Base-by-base conservation (phyloP, 1,140 invertebrate species). In the Drosophila dunni region DNA sequence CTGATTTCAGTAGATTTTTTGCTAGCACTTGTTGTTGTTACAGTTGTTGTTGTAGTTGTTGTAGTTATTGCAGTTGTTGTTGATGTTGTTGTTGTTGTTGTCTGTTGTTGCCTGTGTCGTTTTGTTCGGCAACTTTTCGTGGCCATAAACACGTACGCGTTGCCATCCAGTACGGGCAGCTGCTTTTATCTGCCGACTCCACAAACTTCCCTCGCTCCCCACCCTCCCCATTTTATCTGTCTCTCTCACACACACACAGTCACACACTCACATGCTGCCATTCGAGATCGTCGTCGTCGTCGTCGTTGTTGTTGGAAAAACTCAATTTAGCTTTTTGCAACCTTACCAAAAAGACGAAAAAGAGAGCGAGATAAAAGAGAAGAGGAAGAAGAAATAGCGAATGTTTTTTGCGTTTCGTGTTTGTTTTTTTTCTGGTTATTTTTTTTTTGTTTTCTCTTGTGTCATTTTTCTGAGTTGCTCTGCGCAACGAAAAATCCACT, bases 261-360 rank as follows among this genome's bases (percentile, higher is more conserved):
- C 29, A 44, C 33, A 33, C 33, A 45, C 24, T 10, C 9, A 34
- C 50, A 62, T 54, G 48, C 54, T 60, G 54, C 56, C 57, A 66
- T 63, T 56, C 45, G 66, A 71, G 71, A 79, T 86, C 64, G 24
- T 29, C 24, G 24, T 29, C 24, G 24, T 29, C 24, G 24, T 29
- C 24, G 24, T 29, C 24, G 79, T 78, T 86, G 82, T 86, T 86
- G 83, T 86, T 88, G 76, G 82, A 63, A 86, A 86, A 86, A 86
- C 82, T 86, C 82, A 86, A 86, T 86, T 86, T 86, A 88, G 82
- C 82, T 86, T 86, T 84, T 82, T 86, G 82, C 83, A 86, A 86
- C 79, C 82, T 88, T 88, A 78, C 74, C 61, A 85, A 62, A 72
- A 75, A 64, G 44, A 70, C 44, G 20, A 40, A 29, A 54, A 57